phyloP scores from a whole-genome alignment of 2,888 invertebrate genomes.

The Cancer borealis region DNA sequence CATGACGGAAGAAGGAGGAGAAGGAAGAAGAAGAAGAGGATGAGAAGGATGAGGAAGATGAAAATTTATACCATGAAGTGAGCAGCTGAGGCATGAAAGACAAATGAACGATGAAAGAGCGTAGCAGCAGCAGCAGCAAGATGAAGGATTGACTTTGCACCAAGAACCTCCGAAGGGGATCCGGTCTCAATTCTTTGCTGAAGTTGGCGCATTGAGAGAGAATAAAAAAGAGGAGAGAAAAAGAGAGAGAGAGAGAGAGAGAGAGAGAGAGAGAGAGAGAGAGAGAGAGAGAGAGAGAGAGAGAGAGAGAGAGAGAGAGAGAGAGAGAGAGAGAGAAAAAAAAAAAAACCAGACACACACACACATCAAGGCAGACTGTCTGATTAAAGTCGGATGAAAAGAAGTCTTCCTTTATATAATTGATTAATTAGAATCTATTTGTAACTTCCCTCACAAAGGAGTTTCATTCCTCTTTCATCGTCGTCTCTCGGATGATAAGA shows the following conservation, averaged over 20 bases:
- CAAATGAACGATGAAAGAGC: neutral
- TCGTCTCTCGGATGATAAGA: neutral
- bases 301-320: slow-evolving; percentile 41
- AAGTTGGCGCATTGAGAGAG: neutral
- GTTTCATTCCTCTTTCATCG: neutral
- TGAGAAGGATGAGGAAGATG: neutral
- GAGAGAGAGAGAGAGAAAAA: slow-evolving; percentile 27
- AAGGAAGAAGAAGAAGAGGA: too few relatives aligned
- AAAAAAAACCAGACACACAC: neutral
- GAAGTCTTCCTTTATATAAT: neutral
- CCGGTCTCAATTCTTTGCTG: neutral
- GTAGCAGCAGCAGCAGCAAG: neutral
- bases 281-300: slow-evolving; percentile 35
- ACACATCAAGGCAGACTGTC: neutral
- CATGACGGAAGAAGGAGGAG: neutral
- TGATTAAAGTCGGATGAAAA: neutral
- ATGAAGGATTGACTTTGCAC: neutral
- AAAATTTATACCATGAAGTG: neutral
- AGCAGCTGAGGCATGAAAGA: neutral
- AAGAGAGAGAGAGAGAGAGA: slow-evolving; percentile 42
- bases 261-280: slow-evolving; percentile 45
- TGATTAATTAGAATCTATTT: neutral
- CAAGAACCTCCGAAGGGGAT: neutral
- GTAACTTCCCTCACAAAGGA: neutral
- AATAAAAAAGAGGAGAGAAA: neutral